These are phyloP conservation scores for Daphoenositta chrysoptera DNA, from an alignment of 2,113 vertebrate genomes.

Conservation along the genomic window DNA sequence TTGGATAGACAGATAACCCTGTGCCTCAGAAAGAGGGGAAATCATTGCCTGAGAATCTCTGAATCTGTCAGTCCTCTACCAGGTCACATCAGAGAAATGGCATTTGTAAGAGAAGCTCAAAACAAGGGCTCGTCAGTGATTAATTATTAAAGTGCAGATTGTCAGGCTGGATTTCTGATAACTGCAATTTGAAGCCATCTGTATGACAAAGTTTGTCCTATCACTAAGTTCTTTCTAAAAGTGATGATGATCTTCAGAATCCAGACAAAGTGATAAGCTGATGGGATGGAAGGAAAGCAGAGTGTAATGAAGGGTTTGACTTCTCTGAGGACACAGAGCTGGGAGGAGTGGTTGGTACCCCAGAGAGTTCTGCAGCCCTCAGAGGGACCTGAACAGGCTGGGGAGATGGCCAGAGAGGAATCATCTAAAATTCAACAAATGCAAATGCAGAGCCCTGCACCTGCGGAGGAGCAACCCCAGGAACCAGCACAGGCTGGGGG, in stretches of 20 bases:
- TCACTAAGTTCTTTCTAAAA: neutral
- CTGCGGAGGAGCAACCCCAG: neutral
- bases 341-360: neutral
- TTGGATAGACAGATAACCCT: neutral
- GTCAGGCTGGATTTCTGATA: neutral
- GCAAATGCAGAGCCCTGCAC: neutral
- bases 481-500: neutral
- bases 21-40: neutral
- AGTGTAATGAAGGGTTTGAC: neutral
- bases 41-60: neutral
- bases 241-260: neutral
- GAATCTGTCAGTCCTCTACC: neutral
- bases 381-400: neutral
- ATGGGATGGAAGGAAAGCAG: neutral
- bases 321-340: neutral
- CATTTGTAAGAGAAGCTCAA: neutral
- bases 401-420: neutral
- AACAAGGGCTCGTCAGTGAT: neutral
- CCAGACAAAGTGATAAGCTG: neutral
- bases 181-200: neutral
- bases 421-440: neutral
- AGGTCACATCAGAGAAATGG: neutral
- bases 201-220: neutral
- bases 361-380: neutral
- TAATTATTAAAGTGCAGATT: neutral